Evolutionary conservation across 2,888 invertebrate species (phyloP).

Genomic region (Mimumesa dahlbomi): DNA sequence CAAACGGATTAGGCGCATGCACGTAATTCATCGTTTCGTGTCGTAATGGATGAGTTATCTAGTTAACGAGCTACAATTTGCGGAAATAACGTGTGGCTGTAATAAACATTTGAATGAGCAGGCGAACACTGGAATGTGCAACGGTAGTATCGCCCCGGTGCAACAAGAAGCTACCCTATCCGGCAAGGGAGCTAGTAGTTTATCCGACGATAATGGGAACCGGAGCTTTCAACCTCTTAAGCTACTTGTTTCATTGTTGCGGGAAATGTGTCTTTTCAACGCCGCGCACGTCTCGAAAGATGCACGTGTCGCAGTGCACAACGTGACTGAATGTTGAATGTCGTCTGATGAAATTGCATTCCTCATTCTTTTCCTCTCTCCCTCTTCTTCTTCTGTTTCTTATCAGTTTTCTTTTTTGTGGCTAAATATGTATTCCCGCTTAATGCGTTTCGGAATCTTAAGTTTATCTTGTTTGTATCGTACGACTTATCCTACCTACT

Average conservation of each 20-base stretch:
- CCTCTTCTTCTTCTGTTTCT: too few species aligned
- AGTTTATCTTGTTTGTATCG: too few species aligned
- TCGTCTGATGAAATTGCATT: background rate
- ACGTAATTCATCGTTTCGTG: too few species aligned
- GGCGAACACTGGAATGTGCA: background rate
- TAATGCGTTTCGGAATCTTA: too few species aligned
- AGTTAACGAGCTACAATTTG: background rate
- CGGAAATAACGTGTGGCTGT: background rate
- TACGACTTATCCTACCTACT: too few species aligned
- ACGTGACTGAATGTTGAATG: background rate
- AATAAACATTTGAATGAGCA: conserved; percentile 14
- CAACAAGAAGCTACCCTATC: background rate
- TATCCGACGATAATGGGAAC: conserved; percentile 26
- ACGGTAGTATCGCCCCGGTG: background rate
- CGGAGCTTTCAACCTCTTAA: conserved; percentile 34
- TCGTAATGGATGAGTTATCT: too few species aligned
- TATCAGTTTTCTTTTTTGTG: too few species aligned
- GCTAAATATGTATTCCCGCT: too few species aligned
- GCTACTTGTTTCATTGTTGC: conserved; percentile 28
- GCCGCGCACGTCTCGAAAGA: background rate
- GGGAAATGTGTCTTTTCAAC: conserved; percentile 7
- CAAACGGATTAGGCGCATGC: too few species aligned
- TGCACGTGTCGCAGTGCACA: background rate
- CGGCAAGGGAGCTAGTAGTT: background rate
- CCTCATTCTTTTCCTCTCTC: background rate